Evolutionary conservation across 2,113 vertebrate genomes (phyloP).

Genomic region (Amphilophus citrinellus): DNA sequence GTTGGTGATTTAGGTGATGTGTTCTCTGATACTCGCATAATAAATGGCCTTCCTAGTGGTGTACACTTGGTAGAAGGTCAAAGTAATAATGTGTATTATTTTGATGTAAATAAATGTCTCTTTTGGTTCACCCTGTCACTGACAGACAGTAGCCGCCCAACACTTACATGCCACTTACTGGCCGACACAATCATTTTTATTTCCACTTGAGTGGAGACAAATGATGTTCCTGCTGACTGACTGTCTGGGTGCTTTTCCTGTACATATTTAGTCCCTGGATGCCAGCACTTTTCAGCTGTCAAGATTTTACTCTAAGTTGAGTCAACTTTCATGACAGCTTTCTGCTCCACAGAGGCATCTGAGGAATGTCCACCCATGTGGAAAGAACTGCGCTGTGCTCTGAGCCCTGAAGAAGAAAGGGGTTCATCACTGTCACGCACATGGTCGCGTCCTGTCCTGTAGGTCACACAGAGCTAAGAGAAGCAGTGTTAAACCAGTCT

Average conservation of each 20-base stretch:
- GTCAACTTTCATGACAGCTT: slow-evolving; percentile 39
- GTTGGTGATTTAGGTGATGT: neutral
- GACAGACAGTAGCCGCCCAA: neutral
- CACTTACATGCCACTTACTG: neutral
- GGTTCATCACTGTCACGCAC: neutral
- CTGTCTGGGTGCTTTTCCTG: neutral
- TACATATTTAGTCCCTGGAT: slow-evolving; percentile 23
- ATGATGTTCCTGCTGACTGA: neutral
- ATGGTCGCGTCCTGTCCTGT: neutral
- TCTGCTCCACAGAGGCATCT: slow-evolving; percentile 6
- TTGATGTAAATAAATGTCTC: slow-evolving; percentile 1
- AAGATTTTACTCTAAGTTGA: slow-evolving; percentile 25
- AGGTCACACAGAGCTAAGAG: neutral
- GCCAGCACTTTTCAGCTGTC: slow-evolving; percentile 25
- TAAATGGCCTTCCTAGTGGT: neutral
- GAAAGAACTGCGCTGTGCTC: neutral
- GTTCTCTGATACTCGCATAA: neutral
- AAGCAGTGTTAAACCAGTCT: neutral
- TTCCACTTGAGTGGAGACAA: slow-evolving; percentile 36
- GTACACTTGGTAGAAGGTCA: neutral
- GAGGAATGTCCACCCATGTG: slow-evolving; percentile 30
- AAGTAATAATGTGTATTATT: neutral
- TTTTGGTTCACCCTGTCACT: neutral
- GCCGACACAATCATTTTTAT: slow-evolving; percentile 19
- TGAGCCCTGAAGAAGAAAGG: neutral